Evolutionary conservation across 2,888 invertebrate species (phyloP), one percentile per base, ranked within the genome.

Genomic region (Bellardia bayeri): DNA sequence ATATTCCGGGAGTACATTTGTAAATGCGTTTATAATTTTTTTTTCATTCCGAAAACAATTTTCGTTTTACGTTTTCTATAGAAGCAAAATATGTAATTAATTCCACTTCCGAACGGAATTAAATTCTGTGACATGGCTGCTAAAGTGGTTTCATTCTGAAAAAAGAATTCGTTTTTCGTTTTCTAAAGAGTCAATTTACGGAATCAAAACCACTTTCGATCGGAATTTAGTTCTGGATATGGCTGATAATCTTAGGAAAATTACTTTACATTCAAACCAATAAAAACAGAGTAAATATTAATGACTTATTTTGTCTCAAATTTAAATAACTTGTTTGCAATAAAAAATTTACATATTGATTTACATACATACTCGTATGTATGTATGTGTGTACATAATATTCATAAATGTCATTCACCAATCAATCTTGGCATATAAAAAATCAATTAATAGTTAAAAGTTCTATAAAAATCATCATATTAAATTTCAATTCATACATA

Each of bases 401-500:
- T 37, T 37, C 16, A 16, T 51, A 37, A 71, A 71, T 71, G 71
- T 51, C 71, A 71, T 33, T 71, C 16, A 71, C n/a, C 71, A 37
- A 54, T 72, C 63, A 64, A 49, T 64, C 64, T 64, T 14, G 33
- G 0, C 6, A n/a, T 74, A 66, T 72, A 42, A 56, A 56, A 81
- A 81, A 81, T 72, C 54, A 81, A 81, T 74, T 81, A 66, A 71
- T 23, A 40, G 30, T 64, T 33, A n/a, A 6, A 33, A 63, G 49
- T 51, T 45, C 16, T 30, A 64, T 14, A 72, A 40, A 64, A 69
- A 33, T 37, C 14, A 58, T 13, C 40, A 45, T 75, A 82, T 76
- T 69, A 61, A 51, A 61, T 76, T 82, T 69, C 82, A 51, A 42
- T 42, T 30, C 11, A 45, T 30, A 66, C 58, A 13, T 66, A 23